Percentiles rank a stretch among this genome's conserved stretches.
phyloP scores from a whole-genome alignment of 2,113 vertebrate genomes.

The Oriolus oriolus region DNA sequence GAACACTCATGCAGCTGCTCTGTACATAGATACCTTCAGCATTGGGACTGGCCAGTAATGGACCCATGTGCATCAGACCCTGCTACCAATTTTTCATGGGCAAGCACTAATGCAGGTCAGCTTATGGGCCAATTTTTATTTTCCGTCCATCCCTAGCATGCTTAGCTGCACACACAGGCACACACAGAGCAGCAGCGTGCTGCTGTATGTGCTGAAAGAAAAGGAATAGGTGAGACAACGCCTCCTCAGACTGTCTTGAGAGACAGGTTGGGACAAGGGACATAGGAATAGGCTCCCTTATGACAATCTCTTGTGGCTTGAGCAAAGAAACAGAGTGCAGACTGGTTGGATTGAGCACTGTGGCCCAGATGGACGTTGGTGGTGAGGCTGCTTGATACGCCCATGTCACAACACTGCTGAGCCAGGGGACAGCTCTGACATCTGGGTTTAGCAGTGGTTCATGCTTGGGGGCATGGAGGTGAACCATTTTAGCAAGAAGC shows the following conservation, averaged over 20 bases:
- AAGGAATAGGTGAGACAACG: neutral
- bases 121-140: neutral
- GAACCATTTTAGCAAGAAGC: neutral
- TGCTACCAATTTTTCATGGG: neutral
- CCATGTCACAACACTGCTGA: neutral
- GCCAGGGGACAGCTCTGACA: neutral
- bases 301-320: neutral
- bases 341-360: neutral
- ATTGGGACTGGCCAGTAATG: neutral
- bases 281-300: neutral
- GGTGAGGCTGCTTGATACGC: rapidly evolving
- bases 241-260: neutral
- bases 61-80: neutral
- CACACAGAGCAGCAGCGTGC: rapidly evolving
- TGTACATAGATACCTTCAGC: neutral
- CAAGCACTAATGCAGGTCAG: neutral
- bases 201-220: neutral
- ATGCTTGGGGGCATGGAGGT: neutral
- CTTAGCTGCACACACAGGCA: neutral
- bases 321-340: neutral
- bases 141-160: neutral
- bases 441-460: neutral
- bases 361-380: neutral
- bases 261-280: neutral
- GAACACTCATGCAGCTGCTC: neutral